Conservation (phyloP, 2,113 vertebrate species). For the Gymnobelideus leadbeateri region DNA sequence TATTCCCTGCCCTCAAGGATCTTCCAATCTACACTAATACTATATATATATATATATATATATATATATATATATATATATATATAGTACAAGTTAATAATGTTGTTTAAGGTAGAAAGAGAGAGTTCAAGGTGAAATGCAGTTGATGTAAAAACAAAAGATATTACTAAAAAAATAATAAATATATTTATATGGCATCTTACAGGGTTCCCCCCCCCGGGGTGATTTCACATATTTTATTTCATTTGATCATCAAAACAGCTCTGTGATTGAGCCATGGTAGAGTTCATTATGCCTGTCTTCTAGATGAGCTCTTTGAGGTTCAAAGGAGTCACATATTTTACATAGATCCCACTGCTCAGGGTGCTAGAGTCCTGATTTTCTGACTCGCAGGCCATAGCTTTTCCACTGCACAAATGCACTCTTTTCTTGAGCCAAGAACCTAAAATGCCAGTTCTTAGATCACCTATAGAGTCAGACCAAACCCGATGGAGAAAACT, state of each 20-base stretch:
- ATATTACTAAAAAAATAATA: background rate
- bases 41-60: background rate
- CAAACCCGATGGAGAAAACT: constrained; percentile 7
- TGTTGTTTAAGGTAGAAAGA: background rate
- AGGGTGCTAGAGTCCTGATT: background rate
- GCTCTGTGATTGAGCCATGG: background rate
- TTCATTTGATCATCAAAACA: background rate
- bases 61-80: too few relatives aligned
- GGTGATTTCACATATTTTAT: background rate
- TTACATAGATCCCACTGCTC: constrained; percentile 8
- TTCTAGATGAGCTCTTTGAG: background rate
- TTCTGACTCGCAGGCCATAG: background rate
- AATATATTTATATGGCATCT: background rate
- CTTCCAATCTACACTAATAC: background rate
- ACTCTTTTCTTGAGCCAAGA: background rate
- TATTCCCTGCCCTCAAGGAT: background rate
- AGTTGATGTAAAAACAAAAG: background rate
- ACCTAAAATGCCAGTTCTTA: background rate
- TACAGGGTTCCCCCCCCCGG: background rate
- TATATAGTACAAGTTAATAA: background rate
- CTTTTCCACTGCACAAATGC: background rate
- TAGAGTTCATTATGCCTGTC: background rate
- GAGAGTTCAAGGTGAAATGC: background rate
- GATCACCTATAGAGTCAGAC: background rate
- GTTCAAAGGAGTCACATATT: background rate